Evolutionary conservation across 2,113 vertebrate species (phyloP).

Genomic region (Zosterops borbonicus): DNA sequence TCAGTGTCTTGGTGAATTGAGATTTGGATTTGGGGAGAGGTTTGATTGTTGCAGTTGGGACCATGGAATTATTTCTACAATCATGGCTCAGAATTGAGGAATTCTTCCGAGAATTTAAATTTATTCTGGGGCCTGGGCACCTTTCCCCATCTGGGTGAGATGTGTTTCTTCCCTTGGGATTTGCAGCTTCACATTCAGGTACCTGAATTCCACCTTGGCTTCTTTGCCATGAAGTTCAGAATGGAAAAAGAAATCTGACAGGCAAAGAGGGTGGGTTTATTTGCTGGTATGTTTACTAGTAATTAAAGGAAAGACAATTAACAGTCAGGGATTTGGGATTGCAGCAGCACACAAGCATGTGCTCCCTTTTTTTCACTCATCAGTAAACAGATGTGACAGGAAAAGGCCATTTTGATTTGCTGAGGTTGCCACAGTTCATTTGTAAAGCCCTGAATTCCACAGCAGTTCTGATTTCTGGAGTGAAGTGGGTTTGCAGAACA

Average conservation of each 20-base stretch:
- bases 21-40: neutral
- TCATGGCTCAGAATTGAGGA: neutral
- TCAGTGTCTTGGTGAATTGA: neutral
- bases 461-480: neutral
- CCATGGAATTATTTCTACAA: neutral
- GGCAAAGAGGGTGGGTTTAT: neutral
- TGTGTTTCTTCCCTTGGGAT: neutral
- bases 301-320: neutral
- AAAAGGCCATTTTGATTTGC: neutral
- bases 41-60: neutral
- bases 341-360: neutral
- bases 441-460: neutral
- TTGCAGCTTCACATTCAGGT: neutral
- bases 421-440: neutral
- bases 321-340: neutral
- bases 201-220: neutral
- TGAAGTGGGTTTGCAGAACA: neutral
- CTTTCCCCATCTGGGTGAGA: neutral
- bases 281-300: neutral
- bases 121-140: neutral
- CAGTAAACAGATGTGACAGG: neutral
- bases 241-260: neutral
- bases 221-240: accelerated
- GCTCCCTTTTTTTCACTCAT: neutral
- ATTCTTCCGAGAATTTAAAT: neutral